These are phyloP conservation scores for Mesorhabditis sp. DNA, from an alignment of 2,888 invertebrate species.

Conservation along the genomic window DNA sequence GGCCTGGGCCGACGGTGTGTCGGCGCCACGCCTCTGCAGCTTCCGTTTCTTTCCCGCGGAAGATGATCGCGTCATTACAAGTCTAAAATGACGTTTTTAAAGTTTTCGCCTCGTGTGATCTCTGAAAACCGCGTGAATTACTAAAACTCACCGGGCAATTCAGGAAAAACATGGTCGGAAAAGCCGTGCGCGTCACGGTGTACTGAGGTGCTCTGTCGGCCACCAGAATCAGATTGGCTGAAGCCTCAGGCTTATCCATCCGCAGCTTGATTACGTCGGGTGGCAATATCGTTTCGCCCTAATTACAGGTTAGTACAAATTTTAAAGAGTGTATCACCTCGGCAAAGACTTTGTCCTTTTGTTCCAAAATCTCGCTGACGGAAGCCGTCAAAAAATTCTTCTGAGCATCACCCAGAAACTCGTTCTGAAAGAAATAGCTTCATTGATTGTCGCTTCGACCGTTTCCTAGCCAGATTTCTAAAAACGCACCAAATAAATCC, in stretches of 20 bases:
- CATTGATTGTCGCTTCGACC: too few species aligned
- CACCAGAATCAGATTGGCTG: constrained; percentile 18
- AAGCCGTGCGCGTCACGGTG: constrained; percentile 7
- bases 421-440: constrained; percentile 9
- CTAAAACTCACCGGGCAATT: constrained; percentile 18
- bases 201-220: neutral
- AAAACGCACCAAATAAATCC: constrained; percentile 22
- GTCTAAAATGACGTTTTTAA: constrained; percentile 16
- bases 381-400: neutral
- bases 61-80: constrained; percentile 25
- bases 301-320: neutral
- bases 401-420: constrained; percentile 5
- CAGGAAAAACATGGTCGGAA: constrained; percentile 11
- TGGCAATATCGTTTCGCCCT: neutral
- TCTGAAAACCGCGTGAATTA: neutral
- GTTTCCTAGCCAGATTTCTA: neutral
- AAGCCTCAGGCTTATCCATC: constrained; percentile 16
- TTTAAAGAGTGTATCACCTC: neutral
- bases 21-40: constrained; percentile 12
- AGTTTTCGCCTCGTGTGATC: too few species aligned
- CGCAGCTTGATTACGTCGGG: constrained; percentile 15
- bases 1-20: constrained; percentile 16
- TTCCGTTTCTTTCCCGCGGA: constrained; percentile 9
- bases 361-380: neutral
- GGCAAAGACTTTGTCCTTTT: neutral